Conservation (phyloP, 1,140 invertebrate species). For the Pollicipes pollicipes region DNA sequence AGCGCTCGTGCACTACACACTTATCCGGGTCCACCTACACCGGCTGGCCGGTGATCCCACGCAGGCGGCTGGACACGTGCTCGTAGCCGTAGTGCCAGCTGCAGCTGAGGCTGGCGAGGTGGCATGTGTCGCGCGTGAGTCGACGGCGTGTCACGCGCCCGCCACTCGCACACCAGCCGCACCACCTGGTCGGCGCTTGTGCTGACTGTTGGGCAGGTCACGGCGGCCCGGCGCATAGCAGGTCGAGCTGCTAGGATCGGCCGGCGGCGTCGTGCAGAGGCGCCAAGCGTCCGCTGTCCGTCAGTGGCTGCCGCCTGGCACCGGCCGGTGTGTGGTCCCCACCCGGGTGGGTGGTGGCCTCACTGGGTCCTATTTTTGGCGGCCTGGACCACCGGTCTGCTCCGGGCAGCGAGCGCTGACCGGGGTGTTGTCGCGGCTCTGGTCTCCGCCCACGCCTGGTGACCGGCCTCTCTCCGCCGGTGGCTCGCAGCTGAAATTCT, state of each 20-base stretch:
- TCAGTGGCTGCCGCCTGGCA: no score
- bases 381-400: no score
- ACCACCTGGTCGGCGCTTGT: slow-evolving; percentile 33
- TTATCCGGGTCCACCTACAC: slow-evolving; percentile 22
- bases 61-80: slow-evolving; percentile 19
- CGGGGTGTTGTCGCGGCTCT: no score
- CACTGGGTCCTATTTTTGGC: no score
- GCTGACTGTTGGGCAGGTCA: slow-evolving; percentile 37
- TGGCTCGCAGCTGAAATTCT: no score
- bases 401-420: no score
- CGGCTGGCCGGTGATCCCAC: slow-evolving; percentile 18
- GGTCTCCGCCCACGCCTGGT: no score
- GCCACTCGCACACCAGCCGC: slow-evolving; percentile 34
- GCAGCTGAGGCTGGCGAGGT: slow-evolving; percentile 17
- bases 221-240: slow-evolving; percentile 35
- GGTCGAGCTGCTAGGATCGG: slow-evolving; percentile 34
- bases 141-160: no score
- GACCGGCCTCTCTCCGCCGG: no score
- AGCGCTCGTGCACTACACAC: slow-evolving; percentile 18
- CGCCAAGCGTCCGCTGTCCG: no score
- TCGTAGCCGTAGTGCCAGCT: slow-evolving; percentile 23
- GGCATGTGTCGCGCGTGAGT: slow-evolving; percentile 17
- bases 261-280: slow-evolving; percentile 32
- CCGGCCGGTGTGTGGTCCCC: no score
- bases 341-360: no score